These are phyloP conservation scores for Aldabrachelys gigantea DNA, from an alignment of 2,113 vertebrate species.

Conservation along the genomic window DNA sequence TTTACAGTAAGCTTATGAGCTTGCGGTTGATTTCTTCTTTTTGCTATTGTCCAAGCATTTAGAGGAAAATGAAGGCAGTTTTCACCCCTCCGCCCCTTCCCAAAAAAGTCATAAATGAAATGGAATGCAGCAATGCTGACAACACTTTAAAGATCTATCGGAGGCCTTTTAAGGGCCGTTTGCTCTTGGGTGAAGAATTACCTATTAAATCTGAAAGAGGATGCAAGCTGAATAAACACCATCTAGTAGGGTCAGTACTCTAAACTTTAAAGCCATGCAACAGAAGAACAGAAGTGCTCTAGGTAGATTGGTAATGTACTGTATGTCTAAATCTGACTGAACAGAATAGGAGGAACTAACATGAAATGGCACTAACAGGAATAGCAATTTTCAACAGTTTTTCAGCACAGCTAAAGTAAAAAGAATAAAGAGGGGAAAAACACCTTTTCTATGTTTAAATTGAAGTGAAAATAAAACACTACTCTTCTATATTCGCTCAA, in stretches of 20 bases:
- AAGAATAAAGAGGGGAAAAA: neutral
- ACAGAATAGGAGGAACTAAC: neutral
- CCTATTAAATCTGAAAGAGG: constrained; percentile 55
- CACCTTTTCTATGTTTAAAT: neutral
- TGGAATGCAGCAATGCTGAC: constrained; percentile 42
- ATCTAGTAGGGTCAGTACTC: constrained; percentile 34
- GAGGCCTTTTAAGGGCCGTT: constrained; percentile 49
- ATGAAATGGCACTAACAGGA: neutral
- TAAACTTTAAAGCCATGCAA: constrained; percentile 3
- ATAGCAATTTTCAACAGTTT: neutral
- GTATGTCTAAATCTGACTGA: constrained; percentile 19
- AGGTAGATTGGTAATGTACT: neutral
- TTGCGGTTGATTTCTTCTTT: neutral
- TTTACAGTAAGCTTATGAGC: neutral
- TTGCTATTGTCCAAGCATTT: constrained; percentile 27
- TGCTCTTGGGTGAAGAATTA: constrained; percentile 60
- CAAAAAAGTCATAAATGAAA: constrained; percentile 59
- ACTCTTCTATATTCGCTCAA: neutral
- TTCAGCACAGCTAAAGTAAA: neutral
- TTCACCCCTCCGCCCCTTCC: neutral
- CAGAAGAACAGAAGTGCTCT: constrained; percentile 20
- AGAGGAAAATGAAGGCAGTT: constrained; percentile 36
- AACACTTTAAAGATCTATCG: constrained; percentile 47
- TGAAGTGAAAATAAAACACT: neutral
- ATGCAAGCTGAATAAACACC: constrained; percentile 63